Percentiles rank a stretch among this genome's conserved stretches.
Conservation (phyloP, 2,113 vertebrate species). For the Donacobius atricapilla region DNA sequence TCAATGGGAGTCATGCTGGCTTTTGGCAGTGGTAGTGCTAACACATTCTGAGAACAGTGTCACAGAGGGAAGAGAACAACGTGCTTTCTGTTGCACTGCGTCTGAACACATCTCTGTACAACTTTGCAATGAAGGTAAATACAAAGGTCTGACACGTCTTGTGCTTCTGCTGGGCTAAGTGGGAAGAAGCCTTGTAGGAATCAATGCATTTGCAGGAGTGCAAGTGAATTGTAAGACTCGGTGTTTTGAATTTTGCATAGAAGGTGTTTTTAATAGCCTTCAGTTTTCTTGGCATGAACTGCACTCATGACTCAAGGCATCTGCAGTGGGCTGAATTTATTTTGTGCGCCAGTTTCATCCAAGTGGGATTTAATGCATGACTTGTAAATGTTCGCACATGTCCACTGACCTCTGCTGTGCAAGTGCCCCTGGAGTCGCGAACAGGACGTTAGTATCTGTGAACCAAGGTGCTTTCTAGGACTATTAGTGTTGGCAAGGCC, state of each 20-base stretch:
- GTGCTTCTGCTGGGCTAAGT: neutral
- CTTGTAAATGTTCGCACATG: neutral
- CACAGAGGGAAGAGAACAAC: neutral
- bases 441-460: neutral
- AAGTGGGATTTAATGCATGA: neutral
- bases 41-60: neutral
- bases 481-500: neutral
- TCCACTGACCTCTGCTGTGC: neutral
- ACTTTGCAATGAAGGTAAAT: neutral
- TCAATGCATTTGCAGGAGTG: neutral
- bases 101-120: neutral
- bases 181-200: neutral
- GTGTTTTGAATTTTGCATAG: neutral
- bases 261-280: neutral
- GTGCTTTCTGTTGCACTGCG: neutral
- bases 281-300: neutral
- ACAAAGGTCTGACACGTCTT: neutral
- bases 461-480: neutral
- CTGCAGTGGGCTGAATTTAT: neutral
- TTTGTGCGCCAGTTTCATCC: neutral
- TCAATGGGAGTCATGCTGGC: neutral
- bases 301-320: neutral
- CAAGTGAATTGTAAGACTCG: neutral
- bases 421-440: neutral
- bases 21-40: neutral